These are phyloP conservation scores for Trissolcus brochymenae DNA, from an alignment of 2,888 invertebrate genomes.

Conservation along the genomic window DNA sequence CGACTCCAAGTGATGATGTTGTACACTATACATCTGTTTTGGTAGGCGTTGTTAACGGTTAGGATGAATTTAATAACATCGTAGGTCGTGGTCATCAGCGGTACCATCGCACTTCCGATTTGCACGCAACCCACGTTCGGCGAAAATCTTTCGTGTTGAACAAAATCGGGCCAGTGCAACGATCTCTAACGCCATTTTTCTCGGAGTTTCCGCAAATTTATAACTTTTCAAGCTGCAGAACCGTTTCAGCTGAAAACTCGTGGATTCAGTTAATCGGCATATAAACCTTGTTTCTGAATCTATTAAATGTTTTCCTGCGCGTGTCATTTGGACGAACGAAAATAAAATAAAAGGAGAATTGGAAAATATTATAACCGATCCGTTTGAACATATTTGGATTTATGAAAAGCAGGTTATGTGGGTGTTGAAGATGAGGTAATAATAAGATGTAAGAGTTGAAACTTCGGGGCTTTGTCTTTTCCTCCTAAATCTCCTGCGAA, in stretches of 20 bases:
- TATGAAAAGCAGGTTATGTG: slow-evolving; percentile 57
- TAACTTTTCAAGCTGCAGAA: slow-evolving; percentile 33
- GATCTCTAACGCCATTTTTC: slow-evolving; percentile 40
- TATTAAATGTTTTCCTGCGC: slow-evolving; percentile 47
- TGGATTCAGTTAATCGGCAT: slow-evolving; percentile 56
- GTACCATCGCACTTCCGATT: slow-evolving; percentile 57
- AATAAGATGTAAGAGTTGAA: slow-evolving; percentile 56
- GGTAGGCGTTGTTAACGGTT: slow-evolving; percentile 64
- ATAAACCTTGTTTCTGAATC: slow-evolving; percentile 56
- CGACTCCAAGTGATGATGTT: no score
- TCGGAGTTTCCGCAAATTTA: slow-evolving; percentile 45
- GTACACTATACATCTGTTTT: slow-evolving; percentile 9
- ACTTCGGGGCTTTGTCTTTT: slow-evolving; percentile 60
- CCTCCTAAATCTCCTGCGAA: slow-evolving; percentile 54
- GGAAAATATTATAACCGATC: no score
- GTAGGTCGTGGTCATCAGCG: slow-evolving; percentile 64
- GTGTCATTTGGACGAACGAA: no score
- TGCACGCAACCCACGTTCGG: slow-evolving; percentile 47
- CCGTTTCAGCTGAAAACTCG: slow-evolving; percentile 43
- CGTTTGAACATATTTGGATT: slow-evolving; percentile 53
- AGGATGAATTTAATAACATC: slow-evolving; percentile 62
- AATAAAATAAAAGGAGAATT: no score
- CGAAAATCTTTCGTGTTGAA: slow-evolving; percentile 28
- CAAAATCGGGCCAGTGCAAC: slow-evolving; percentile 35
- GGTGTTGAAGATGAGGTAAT: slow-evolving; percentile 59